Evolutionary conservation across 2,797 vertebrate species (phyloP).

Genomic region (Onychomys arenicola): DNA sequence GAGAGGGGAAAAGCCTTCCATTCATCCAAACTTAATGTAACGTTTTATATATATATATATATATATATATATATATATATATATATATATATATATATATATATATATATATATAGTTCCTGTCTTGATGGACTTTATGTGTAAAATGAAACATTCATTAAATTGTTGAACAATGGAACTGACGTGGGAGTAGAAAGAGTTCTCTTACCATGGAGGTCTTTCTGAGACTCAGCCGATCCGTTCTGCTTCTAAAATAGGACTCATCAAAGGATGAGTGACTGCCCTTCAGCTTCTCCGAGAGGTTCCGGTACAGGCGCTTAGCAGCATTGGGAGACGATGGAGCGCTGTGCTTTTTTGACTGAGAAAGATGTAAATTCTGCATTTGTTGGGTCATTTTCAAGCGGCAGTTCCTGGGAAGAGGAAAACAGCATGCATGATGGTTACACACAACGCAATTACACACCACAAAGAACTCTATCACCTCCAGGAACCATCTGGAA

Average conservation of each 20-base stretch:
- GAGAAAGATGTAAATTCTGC: constrained; percentile 94
- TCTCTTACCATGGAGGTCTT: constrained; percentile 93
- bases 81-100: too few relatives aligned
- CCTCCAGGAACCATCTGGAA: constrained; percentile 12
- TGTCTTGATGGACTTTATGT: background rate
- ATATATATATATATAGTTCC: background rate
- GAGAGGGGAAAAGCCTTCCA: background rate
- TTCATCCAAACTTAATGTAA: background rate
- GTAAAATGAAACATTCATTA: background rate
- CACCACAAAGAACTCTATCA: constrained; percentile 3
- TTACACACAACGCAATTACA: constrained; percentile 44
- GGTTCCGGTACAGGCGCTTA: constrained; percentile 96
- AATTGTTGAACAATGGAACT: background rate
- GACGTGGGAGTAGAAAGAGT: background rate
- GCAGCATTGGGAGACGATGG: constrained; percentile 96
- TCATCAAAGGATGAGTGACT: constrained; percentile 97
- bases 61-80: too few relatives aligned
- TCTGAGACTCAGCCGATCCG: constrained; percentile 94
- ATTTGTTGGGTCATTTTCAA: constrained; percentile 96
- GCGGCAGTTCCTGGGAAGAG: constrained; percentile 85
- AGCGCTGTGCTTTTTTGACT: constrained; percentile 91
- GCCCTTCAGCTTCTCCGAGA: constrained; percentile 97
- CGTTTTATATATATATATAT: background rate
- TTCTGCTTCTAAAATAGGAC: constrained; percentile 93
- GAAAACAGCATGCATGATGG: constrained; percentile 28